Conservation (phyloP, 1,140 invertebrate species). For the Schlechtendalia chinensis region DNA sequence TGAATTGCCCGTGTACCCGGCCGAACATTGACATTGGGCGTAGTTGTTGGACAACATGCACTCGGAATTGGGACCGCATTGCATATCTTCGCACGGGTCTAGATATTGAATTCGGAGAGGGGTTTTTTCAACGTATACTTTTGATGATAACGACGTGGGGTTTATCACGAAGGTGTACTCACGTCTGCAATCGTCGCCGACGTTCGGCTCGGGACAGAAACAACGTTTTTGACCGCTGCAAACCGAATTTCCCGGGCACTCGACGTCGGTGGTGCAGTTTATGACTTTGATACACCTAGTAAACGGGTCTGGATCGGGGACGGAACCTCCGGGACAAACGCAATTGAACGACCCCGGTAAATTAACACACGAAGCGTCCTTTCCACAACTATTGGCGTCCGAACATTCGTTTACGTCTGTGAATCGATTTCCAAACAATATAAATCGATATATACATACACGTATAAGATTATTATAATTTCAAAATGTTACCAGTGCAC, state of each 20-base stretch:
- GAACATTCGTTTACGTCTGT: conserved; percentile 80
- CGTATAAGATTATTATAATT: neutral
- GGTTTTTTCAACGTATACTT: neutral
- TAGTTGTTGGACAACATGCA: conserved; percentile 81
- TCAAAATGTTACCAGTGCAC: conserved; percentile 69
- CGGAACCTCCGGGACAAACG: conserved; percentile 73
- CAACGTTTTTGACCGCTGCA: conserved; percentile 76
- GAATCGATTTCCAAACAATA: conserved; percentile 48
- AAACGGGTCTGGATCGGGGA: conserved; percentile 77
- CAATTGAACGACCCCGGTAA: conserved; percentile 74
- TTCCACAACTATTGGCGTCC: conserved; percentile 71
- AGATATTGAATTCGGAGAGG: conserved; percentile 55
- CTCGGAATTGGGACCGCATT: conserved; percentile 82
- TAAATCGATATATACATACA: neutral
- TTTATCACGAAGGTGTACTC: conserved; percentile 58
- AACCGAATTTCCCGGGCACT: conserved; percentile 87
- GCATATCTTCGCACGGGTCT: conserved; percentile 86
- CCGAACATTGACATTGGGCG: conserved; percentile 78
- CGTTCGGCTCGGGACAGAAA: conserved; percentile 83
- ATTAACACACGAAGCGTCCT: conserved; percentile 78
- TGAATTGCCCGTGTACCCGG: conserved; percentile 70
- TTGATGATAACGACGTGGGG: too few relatives aligned
- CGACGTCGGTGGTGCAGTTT: conserved; percentile 69
- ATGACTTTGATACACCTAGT: conserved; percentile 77
- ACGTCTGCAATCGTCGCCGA: conserved; percentile 88